Evolutionary conservation across 2,113 vertebrate genomes (phyloP), one percentile per base, ranked within the genome.

Genomic region (Megaceryle maxima): DNA sequence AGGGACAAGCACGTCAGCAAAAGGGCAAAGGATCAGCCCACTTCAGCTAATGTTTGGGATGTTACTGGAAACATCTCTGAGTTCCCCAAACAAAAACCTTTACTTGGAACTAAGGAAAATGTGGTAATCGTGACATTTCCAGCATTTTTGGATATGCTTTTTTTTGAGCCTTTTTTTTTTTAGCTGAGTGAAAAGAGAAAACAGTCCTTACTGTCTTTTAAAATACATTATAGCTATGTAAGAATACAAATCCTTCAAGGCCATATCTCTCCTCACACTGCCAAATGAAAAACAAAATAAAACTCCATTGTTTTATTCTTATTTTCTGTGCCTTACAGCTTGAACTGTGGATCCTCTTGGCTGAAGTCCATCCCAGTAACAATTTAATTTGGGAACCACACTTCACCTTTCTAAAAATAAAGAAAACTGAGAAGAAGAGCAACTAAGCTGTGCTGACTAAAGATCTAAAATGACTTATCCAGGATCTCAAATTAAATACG

Each of bases 321-420:
- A 26, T 83, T 95, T 95, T 84, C 88, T 93, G 78, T 93, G 91
- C 93, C 69, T 96, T 89, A 87, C 0, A 5, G 91, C 70, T 88
- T 92, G 84, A 91, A 66, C 74, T 8, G 1, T 59, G 81, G 78
- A 89, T 92, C 78, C 25, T 90, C 70, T 96, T 95, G 94, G 96
- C 94, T 89, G 81, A 92, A 89, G 75, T 92, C 95, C 94, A 94
- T 76, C 84, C 33, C 81, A 95, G 81, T 87, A 95, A 94, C 0
- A 0, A 89, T 94, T 95, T 96, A 95, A 96, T 94, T 89, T 87
- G 48, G 77, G 89, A 95, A 87, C 72, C 77, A 78, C 74, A 24
- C 53, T 94, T 95, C 87, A 97, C 91, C 84, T 94, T 96, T 96
- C 94, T 89, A 95, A 96, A 96, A 94, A 96, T 91, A 95, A 95